Base-by-base conservation (phyloP, 2,888 invertebrate species). In the Eupithecia dodoneata region DNA sequence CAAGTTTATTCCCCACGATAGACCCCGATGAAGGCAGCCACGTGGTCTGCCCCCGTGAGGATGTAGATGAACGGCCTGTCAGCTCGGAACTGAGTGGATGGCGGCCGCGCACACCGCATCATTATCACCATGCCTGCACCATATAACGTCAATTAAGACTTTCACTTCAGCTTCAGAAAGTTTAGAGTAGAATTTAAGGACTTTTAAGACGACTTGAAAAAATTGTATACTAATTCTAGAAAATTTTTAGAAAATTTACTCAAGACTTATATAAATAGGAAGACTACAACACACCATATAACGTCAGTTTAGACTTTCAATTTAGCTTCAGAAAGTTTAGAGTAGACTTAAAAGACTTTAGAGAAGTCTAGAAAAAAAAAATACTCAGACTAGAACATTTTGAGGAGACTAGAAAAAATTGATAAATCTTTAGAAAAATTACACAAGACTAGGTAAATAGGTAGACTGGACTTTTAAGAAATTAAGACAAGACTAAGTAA, bases 1-100 rank as follows among this genome's bases (percentile, higher is more conserved):
- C 18, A 59, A 59, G 18, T 10, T 30, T 70, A 70, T 47, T 71
- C 74, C 47, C 76, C 76, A n/a, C 73, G 73, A 71, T 87, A 92
- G 79, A 84, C 80, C 77, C 94, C 94, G 74, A 90, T 78, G 89
- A 94, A 94, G 78, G 91, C 84, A 55, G 88, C 81, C 75, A 87
- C 80, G 77, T 81, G 82, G 15, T 86, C 85, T 63, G 84, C 79
- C 84, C 84, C 89, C 71, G 84, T 72, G 80, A 93, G 89, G 80
- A 90, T 73, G 90, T 91, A 93, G 83, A 93, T 85, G 92, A 93
- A 95, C 47, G 95, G 91, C n/a, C 89, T 92, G 85, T 95, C 91
- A 45, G 93, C 95, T 79, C 72, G 80, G 92, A 95, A 94, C 77
- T 75, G 75, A 63, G 81, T 85, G 82, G 89, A 44, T 59, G 88